These are phyloP conservation scores for Platyrinchus mystaceus DNA, from an alignment of 2,797 vertebrate species.

Conservation along the genomic window DNA sequence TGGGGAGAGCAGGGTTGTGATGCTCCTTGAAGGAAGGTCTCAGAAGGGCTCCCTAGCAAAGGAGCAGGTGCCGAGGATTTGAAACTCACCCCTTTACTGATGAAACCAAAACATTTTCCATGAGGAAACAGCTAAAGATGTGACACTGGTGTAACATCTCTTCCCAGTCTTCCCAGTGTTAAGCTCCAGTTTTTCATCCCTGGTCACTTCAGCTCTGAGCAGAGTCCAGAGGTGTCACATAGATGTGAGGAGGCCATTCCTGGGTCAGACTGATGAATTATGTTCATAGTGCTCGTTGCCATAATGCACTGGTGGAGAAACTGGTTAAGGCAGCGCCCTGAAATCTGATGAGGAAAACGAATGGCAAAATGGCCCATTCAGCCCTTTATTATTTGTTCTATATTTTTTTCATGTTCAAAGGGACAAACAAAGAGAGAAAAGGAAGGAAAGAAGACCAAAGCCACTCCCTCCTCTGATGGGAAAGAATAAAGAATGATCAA, in stretches of 20 bases:
- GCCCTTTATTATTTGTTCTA: neutral
- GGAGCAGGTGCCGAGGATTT: neutral
- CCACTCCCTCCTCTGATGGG: neutral
- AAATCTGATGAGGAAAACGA: neutral
- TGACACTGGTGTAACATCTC: neutral
- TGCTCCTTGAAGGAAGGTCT: neutral
- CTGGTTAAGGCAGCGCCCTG: neutral
- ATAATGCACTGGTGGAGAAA: neutral
- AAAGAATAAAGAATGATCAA: neutral
- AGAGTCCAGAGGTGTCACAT: neutral
- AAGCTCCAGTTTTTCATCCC: neutral
- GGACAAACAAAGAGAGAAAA: neutral
- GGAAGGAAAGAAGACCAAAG: neutral
- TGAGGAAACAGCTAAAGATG: neutral
- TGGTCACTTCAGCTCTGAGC: neutral
- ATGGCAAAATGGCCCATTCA: neutral
- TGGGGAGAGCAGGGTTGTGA: neutral
- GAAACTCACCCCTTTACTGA: neutral
- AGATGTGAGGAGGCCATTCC: neutral
- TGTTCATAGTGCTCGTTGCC: neutral
- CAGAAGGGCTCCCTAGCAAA: neutral
- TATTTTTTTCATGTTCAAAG: neutral
- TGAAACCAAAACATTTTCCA: neutral
- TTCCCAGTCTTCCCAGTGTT: neutral
- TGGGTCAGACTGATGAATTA: neutral